Base-by-base conservation (phyloP, 2,113 vertebrate genomes). In the Acrocephalus kingi region DNA sequence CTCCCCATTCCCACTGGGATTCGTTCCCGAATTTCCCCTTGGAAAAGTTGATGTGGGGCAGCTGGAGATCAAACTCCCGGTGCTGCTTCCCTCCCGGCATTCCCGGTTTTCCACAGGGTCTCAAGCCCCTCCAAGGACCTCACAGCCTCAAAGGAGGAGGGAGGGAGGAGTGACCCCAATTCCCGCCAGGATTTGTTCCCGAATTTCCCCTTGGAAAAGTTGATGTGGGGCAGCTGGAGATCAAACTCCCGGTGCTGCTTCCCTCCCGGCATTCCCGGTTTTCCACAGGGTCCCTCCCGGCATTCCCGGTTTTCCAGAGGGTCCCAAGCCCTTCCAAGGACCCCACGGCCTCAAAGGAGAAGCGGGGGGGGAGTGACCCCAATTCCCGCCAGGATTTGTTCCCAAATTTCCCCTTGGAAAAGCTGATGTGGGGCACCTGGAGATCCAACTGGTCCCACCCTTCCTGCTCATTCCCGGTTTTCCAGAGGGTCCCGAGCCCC, bases 401-500 rank as follows among this genome's bases (percentile, higher is more conserved):
- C 52, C 80, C 15, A 4, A 2, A 8, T 33, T n/a, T 20, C 63
- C 39, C 7, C 4, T 1, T 9, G 72, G 84, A 30, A 41, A 67
- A 64, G 37, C 16, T 25, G 84, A 14, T 0, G 9, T 0, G 7
- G 22, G 28, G 72, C 86, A 82, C 10, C 55, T 13, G 79, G 48
- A 13, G 1, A 7, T 17, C 41, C 20, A 15, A 31, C 49, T 1
- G 0, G 33, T 13, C 30, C 37, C 4, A 1, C 10, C 78, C 11
- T 20, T 16, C 55, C 73, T 0, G 0, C 1, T 2, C 54, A 6
- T 16, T 1, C 35, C 14, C 15, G 1, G 7, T 37, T 9, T 4
- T 37, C 81, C 30, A 4, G 33, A 72, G 64, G 64, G 46, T 39
- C 37, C 67, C 6, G 37, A 67, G 24, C 52, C 25, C 11, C 22